phyloP scores from a whole-genome alignment of 2,113 vertebrate genomes.

The Corapipo altera region DNA sequence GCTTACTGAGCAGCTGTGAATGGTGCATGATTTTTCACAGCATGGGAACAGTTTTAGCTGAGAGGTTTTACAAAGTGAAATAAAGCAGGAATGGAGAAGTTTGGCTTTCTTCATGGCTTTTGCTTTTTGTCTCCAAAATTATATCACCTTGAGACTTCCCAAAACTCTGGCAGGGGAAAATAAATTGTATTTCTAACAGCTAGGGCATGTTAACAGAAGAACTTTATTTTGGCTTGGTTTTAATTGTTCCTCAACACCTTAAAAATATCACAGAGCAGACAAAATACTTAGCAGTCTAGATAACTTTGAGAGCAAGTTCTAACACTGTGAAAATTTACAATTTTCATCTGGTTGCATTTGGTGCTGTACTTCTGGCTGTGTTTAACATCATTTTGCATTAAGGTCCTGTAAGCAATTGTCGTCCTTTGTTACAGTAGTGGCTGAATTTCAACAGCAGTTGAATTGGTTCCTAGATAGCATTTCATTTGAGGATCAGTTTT shows the following conservation, averaged over 20 bases:
- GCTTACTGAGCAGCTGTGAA: neutral
- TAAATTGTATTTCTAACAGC: neutral
- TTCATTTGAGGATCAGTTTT: neutral
- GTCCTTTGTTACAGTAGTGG: neutral
- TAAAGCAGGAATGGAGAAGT: neutral
- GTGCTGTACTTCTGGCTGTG: neutral
- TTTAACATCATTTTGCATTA: neutral
- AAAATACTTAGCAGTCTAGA: neutral
- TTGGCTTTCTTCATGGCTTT: neutral
- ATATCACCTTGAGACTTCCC: neutral
- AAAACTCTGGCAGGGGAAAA: neutral
- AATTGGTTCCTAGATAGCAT: neutral
- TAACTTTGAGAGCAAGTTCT: neutral
- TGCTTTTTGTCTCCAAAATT: neutral
- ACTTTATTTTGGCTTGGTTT: neutral
- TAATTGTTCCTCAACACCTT: neutral
- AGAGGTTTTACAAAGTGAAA: neutral
- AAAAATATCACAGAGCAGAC: neutral
- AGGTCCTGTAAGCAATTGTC: neutral
- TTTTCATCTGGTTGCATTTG: neutral
- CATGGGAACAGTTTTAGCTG: neutral
- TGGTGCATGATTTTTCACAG: neutral
- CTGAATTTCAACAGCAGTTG: neutral
- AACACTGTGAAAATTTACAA: neutral
- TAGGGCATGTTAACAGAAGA: neutral